phyloP scores from a whole-genome alignment of 2,888 invertebrate species.

The Drosophila mercatorum region DNA sequence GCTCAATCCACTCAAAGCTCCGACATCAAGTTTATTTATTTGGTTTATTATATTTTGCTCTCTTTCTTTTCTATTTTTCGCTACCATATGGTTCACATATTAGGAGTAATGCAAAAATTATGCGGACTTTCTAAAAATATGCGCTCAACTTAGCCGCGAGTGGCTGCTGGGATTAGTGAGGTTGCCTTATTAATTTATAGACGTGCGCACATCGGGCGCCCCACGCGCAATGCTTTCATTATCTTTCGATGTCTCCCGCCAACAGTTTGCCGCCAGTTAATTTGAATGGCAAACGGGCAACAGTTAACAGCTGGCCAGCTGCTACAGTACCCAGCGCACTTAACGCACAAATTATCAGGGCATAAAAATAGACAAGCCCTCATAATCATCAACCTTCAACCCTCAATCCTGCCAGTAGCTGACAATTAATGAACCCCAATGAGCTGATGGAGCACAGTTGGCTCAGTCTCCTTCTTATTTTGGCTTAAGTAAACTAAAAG shows the following conservation, averaged over 20 bases:
- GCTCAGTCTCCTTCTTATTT: slow-evolving; percentile 35
- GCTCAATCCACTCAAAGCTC: slow-evolving; percentile 51
- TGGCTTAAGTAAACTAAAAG: slow-evolving; percentile 57
- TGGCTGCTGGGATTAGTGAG: slow-evolving; percentile 57
- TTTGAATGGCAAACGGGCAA: slow-evolving; percentile 26
- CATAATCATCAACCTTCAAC: not conserved
- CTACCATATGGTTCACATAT: slow-evolving; percentile 68
- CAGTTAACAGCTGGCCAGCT: slow-evolving; percentile 41
- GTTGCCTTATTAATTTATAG: slow-evolving; percentile 40
- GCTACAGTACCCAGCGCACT: slow-evolving; percentile 65
- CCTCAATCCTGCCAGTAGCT: slow-evolving; percentile 38
- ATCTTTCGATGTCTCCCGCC: slow-evolving; percentile 24
- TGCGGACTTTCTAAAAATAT: slow-evolving; percentile 69
- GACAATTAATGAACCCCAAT: slow-evolving; percentile 58
- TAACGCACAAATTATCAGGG: slow-evolving; percentile 69
- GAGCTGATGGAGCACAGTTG: slow-evolving; percentile 53
- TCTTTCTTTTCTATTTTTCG: slow-evolving; percentile 26
- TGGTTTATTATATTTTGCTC: slow-evolving; percentile 25
- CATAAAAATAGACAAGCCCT: slow-evolving; percentile 59
- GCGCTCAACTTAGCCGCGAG: slow-evolving; percentile 57
- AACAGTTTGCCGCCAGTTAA: slow-evolving; percentile 24
- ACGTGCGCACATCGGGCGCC: slow-evolving; percentile 48
- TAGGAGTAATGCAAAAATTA: slow-evolving; percentile 75
- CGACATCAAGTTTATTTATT: slow-evolving; percentile 46
- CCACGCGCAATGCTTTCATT: slow-evolving; percentile 42